Percentiles rank a stretch among this genome's conserved stretches.
These are phyloP conservation scores for Podiceps cristatus DNA, from an alignment of 2,113 vertebrate genomes.

Conservation along the genomic window DNA sequence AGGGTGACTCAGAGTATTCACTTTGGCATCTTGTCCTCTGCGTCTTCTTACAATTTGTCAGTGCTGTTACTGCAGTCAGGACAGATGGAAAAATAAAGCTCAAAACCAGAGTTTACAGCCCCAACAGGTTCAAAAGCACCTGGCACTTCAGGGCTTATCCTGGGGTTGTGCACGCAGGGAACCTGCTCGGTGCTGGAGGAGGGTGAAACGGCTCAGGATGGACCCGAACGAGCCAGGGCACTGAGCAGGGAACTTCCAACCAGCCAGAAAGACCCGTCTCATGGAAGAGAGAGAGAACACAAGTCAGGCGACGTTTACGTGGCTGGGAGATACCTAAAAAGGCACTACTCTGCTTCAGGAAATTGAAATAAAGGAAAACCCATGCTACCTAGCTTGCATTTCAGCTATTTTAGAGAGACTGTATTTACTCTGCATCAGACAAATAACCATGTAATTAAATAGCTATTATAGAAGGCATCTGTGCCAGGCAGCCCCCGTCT, in stretches of 20 bases:
- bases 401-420: not conserved
- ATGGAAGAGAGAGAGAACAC: not conserved
- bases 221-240: not conserved
- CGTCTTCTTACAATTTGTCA: not conserved
- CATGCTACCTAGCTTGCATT: not conserved
- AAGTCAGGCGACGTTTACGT: not conserved
- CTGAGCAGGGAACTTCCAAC: not conserved
- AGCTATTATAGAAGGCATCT: not conserved
- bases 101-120: not conserved
- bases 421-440: too few relatives aligned
- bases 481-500: not conserved
- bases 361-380: not conserved
- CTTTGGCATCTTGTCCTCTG: not conserved
- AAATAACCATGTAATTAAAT: not conserved
- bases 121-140: too few relatives aligned
- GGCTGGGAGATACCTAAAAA: not conserved
- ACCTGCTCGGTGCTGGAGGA: not conserved
- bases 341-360: not conserved
- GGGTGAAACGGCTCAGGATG: not conserved
- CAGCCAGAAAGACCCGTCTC: not conserved
- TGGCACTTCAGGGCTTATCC: not conserved
- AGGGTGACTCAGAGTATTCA: not conserved
- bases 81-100: not conserved
- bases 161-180: rapidly evolving
- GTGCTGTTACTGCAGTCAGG: not conserved